These are phyloP conservation scores for Didymodactylos carnosus DNA, from an alignment of 2,888 invertebrate species.

Conservation along the genomic window DNA sequence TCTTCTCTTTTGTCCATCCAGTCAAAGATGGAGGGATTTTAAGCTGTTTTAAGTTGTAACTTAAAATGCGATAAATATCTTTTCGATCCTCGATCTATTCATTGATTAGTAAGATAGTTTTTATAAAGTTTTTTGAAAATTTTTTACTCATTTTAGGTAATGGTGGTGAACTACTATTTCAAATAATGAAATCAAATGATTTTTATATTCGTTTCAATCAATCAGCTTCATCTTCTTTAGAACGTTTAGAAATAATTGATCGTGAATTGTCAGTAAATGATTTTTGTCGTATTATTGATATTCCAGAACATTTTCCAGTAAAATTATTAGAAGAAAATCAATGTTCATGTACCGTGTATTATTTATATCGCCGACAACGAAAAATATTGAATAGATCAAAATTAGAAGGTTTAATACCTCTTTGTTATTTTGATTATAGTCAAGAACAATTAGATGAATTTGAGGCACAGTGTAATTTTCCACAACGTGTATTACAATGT, in stretches of 20 bases:
- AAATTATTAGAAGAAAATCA: neutral
- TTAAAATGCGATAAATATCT: no score
- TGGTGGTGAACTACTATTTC: neutral
- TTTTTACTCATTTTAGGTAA: no score
- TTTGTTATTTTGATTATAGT: neutral
- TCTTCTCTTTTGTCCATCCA: no score
- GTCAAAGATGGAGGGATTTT: no score
- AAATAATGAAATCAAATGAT: neutral
- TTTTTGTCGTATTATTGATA: neutral
- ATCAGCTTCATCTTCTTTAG: neutral
- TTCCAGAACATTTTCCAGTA: neutral
- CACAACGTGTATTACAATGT: neutral
- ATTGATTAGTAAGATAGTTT: no score
- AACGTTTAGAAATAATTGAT: neutral
- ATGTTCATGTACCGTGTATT: neutral
- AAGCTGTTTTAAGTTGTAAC: no score
- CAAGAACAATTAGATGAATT: neutral
- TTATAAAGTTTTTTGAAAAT: no score
- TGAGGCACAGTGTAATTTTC: neutral
- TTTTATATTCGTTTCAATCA: neutral
- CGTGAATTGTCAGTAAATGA: neutral
- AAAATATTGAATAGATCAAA: neutral
- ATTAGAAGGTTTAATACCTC: neutral
- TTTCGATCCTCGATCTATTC: no score
- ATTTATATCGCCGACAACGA: neutral